Evolutionary conservation across 1,140 invertebrate genomes (phyloP).

Genomic region (Drosophila takahashii): DNA sequence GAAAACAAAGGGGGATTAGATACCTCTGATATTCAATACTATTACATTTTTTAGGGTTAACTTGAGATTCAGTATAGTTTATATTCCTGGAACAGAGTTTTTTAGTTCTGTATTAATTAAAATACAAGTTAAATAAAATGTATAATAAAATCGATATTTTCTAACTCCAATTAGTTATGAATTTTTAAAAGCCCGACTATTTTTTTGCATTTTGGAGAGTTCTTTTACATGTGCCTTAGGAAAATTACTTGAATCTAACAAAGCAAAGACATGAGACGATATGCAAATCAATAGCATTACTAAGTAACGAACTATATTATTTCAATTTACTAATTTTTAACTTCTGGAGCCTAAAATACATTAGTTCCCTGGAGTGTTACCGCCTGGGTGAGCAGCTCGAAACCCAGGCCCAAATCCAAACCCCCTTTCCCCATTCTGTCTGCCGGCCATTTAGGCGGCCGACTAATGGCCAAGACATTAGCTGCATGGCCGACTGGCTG

Average conservation of each 20-base stretch:
- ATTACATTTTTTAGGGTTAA: too few relatives aligned
- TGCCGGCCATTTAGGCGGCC: slow-evolving; percentile 21
- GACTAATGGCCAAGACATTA: slow-evolving; percentile 55
- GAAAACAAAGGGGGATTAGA: background rate
- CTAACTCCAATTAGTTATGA: too few relatives aligned
- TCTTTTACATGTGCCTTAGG: too few relatives aligned
- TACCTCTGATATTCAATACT: background rate
- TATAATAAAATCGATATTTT: too few relatives aligned
- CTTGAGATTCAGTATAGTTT: too few relatives aligned
- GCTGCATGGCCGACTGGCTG: slow-evolving; percentile 50
- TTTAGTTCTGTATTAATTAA: too few relatives aligned
- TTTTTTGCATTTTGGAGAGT: too few relatives aligned
- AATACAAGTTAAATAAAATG: too few relatives aligned
- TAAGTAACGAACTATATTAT: background rate
- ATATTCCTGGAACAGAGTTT: too few relatives aligned
- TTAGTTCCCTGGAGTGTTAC: background rate
- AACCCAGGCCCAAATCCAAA: background rate
- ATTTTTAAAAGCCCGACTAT: too few relatives aligned
- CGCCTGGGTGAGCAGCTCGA: background rate
- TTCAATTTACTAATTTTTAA: background rate
- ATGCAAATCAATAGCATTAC: background rate
- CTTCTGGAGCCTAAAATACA: background rate
- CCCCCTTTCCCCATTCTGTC: slow-evolving; percentile 7
- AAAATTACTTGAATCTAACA: too few relatives aligned
- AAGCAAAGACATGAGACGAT: too few relatives aligned